Conservation (phyloP, 2,797 vertebrate genomes). For the Sebastes oblongus region DNA sequence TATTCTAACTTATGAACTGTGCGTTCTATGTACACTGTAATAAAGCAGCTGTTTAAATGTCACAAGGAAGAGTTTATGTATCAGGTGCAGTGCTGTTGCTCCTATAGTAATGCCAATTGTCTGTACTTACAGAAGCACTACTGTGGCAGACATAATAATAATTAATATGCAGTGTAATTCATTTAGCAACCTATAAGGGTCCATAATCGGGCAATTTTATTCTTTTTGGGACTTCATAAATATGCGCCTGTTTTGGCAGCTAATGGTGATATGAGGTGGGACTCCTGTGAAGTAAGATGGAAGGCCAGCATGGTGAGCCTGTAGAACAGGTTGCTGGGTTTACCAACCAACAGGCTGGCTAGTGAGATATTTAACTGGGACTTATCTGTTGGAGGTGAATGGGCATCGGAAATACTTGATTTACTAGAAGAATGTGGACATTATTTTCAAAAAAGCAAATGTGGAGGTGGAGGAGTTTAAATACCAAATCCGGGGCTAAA, state of each 20-base stretch:
- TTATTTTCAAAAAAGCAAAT: too few species aligned
- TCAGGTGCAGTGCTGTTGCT: neutral
- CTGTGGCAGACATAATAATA: slow-evolving; percentile 6
- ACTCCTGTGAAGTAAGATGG: too few species aligned
- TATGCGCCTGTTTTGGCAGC: neutral
- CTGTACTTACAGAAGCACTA: neutral
- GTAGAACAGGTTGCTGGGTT: too few species aligned
- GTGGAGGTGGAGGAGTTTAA: too few species aligned
- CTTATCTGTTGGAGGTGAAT: neutral
- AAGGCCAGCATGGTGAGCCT: neutral
- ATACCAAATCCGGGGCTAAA: too few species aligned
- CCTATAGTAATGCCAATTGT: neutral
- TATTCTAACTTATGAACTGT: neutral
- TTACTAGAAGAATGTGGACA: too few species aligned
- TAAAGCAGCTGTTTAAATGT: slow-evolving; percentile 18
- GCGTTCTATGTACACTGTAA: neutral
- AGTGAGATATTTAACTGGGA: too few species aligned
- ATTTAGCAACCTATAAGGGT: slow-evolving; percentile 15
- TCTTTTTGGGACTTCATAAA: neutral
- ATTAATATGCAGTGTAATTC: slow-evolving; percentile 13
- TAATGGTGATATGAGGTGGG: neutral
- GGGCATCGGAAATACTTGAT: too few species aligned
- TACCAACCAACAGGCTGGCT: neutral
- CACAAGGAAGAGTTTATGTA: neutral
- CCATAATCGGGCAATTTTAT: too few species aligned